Base-by-base conservation (phyloP, 2,113 vertebrate species). In the Brachyistius frenatus region DNA sequence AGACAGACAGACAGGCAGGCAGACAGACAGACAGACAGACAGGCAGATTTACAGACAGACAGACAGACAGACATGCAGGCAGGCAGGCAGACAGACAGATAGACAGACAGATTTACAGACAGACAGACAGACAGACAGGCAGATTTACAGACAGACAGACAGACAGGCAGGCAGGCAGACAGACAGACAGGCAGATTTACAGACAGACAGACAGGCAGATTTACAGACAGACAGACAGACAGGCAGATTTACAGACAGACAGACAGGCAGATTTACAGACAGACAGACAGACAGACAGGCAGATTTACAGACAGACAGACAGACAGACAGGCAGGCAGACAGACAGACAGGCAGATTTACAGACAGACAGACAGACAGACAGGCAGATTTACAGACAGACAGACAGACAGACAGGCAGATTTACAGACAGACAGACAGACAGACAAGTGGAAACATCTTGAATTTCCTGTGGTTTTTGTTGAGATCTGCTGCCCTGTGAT, bases 401-500 rank as follows among this genome's bases (percentile, higher is more conserved):
- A 44, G 41, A 44, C 13, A 44, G 49, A 16, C 16, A 1, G 37
- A 64, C 41, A n/a, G 11, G 74, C 36, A n/a, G 30, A 64, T 30
- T 6, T 5, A 23, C 23, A 23, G 49, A 54, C n/a, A 33, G 55
- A 36, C 31, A 33, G 39, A 56, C 31, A 36, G 41, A 10, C 2
- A 1, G 6, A 44, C 3, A 23, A 70, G 41, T 53, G 69, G 57
- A 74, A 76, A 78, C 39, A 52, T 70, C 39, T 32, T 15, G 46
- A 57, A 65, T 80, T 73, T 62, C 23, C 32, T 79, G 74, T n/a
- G 70, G 76, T 88, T 83, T 81, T 23, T 47, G 33, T 64, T 82
- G 37, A 49, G 54, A 68, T 78, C 75, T 58, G 33, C 75, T 58
- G 33, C n/a, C 47, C 62, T 35, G 30, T 70, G 53, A 80, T 69